Evolutionary conservation across 2,113 vertebrate species (phyloP), one percentile per base, ranked within the genome.

Genomic region (Himantopus leucocephalus): DNA sequence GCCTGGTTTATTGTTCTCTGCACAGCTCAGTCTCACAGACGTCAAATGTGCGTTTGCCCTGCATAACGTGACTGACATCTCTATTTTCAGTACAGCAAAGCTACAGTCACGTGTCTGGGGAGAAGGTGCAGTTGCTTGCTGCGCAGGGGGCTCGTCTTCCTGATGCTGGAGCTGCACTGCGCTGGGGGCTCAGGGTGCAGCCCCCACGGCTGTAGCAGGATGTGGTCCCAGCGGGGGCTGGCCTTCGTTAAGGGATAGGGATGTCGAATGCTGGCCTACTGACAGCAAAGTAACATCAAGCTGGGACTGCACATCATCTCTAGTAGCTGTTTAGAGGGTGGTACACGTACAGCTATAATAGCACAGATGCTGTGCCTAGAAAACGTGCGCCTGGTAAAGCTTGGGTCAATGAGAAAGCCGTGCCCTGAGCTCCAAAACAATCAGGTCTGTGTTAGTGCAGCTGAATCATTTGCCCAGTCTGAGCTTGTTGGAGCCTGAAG

Each of bases 61-160:
- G 91, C 77, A 82, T 87, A 87, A 50, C 3, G 1, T 85, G 89
- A 96, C 43, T 86, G 94, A 82, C 58, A 53, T 64, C 84, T 89
- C 96, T 93, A 94, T 95, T 97, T 94, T 91, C 79, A 92, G 88
- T 14, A 43, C 52, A 85, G 90, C 45, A 84, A 72, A 84, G 62
- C 83, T 75, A 59, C 73, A 81, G 92, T 30, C 48, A 21, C 3
- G 1, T 39, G 53, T 41, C 80, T 75, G 66, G 80, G 79, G 47
- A 92, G 47, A 89, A 94, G 39, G 41, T 24, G n/a, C 50, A 43
- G 72, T 20, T 74, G 53, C 87, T 94, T 1, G 0, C 55, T 66
- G 20, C 13, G 29, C 52, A 26, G 41, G 34, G 60, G n/a, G 52
- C 50, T 93, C 0, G 0, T 43, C 1, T 15, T 45, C 47, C 59